Conservation (phyloP, 2,113 vertebrate genomes). For the Grammomys dolichurus region DNA sequence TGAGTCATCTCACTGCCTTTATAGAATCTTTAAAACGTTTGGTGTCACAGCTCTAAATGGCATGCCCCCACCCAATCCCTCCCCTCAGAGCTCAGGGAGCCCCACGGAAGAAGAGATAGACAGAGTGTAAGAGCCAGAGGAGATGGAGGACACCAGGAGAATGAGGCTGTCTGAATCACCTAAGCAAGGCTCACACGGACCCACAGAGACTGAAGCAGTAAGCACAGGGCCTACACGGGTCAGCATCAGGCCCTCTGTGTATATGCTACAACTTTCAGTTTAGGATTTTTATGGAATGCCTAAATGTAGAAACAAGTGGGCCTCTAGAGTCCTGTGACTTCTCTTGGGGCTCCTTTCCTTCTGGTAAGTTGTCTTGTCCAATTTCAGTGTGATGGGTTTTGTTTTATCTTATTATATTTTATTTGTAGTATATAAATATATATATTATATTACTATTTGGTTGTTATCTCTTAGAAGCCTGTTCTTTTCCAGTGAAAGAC, state of each 20-base stretch:
- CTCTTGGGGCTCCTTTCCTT: background rate
- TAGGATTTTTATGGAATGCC: no score
- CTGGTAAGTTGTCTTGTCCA: background rate
- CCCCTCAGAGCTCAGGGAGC: background rate
- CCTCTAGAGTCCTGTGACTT: background rate
- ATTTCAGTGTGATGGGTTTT: background rate
- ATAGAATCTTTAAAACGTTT: background rate
- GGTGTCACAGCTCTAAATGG: background rate
- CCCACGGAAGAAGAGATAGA: background rate
- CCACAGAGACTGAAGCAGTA: background rate
- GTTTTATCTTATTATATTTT: background rate
- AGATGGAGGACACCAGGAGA: background rate
- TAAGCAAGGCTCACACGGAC: background rate
- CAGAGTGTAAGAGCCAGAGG: background rate
- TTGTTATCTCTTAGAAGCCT: background rate
- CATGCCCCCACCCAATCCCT: background rate
- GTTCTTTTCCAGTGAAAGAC: background rate
- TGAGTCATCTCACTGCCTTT: background rate
- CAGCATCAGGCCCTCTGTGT: background rate
- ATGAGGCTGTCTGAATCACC: background rate
- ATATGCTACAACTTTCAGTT: background rate
- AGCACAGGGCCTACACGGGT: no score
- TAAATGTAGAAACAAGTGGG: background rate
- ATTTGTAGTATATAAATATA: no score
- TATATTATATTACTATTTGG: background rate